Evolutionary conservation across 2,888 invertebrate species (phyloP).

Genomic region (Stegophylla sp.): DNA sequence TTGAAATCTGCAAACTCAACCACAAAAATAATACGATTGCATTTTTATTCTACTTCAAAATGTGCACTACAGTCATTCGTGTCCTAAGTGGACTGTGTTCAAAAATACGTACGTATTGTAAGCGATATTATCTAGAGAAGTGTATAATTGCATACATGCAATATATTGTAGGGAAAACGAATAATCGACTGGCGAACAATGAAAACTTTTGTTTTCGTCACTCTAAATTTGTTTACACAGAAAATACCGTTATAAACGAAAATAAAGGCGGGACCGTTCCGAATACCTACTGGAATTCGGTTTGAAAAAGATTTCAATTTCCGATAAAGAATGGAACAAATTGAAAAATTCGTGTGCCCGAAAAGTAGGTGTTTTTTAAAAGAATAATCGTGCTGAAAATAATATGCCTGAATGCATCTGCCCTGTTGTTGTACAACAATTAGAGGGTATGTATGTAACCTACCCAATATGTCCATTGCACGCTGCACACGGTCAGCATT

Average conservation of each 20-base stretch:
- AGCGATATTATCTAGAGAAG: no score
- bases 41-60: background rate
- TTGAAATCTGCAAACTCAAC: background rate
- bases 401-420: constrained; percentile 47
- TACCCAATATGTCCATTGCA: constrained; percentile 19
- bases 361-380: constrained; percentile 25
- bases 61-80: background rate
- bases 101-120: constrained; percentile 7
- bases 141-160: background rate
- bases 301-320: constrained; percentile 27
- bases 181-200: constrained; percentile 18
- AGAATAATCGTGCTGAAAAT: constrained; percentile 16
- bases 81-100: constrained; percentile 11
- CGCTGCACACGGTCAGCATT: constrained; percentile 18
- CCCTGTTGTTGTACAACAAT: constrained; percentile 25
- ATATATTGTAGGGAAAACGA: constrained; percentile 12
- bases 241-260: constrained; percentile 38
- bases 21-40: background rate
- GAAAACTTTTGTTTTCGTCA: constrained; percentile 31
- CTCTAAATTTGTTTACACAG: background rate
- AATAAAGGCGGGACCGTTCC: background rate
- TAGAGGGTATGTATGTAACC: background rate
- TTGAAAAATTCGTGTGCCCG: constrained; percentile 32
- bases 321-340: constrained; percentile 25
- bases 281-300: background rate